These are phyloP conservation scores for Rissa tridactyla DNA, from an alignment of 2,113 vertebrate genomes.

Conservation along the genomic window DNA sequence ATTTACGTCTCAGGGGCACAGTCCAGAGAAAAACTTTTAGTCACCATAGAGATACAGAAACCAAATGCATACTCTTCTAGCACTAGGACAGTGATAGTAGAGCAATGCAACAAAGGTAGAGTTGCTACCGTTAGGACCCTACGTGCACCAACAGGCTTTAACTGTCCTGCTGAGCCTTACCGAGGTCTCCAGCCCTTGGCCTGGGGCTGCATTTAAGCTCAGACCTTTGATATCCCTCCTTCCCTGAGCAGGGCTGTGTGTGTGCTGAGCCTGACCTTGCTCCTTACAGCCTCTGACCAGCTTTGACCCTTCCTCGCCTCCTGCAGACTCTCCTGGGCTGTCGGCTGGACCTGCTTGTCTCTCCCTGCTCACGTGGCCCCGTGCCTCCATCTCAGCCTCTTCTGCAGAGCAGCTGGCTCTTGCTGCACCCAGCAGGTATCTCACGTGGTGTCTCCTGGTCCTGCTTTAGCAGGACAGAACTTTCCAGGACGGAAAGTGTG, in stretches of 20 bases:
- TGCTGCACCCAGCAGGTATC: neutral
- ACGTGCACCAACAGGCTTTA: neutral
- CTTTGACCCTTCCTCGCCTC: neutral
- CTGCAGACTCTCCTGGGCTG: neutral
- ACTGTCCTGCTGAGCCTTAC: neutral
- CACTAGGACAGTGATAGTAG: neutral
- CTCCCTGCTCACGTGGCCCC: no score
- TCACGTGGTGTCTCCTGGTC: neutral
- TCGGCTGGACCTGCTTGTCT: neutral
- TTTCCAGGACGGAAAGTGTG: neutral
- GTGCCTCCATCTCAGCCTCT: neutral
- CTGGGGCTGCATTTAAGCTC: neutral
- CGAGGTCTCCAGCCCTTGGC: neutral
- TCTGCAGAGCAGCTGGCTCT: neutral
- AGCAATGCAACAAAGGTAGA: neutral
- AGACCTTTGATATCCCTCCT: rapidly evolving
- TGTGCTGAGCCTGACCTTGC: neutral
- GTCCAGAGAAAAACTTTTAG: neutral
- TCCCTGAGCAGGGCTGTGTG: no score
- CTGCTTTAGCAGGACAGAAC: neutral
- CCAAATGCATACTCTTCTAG: neutral
- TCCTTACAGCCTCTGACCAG: neutral
- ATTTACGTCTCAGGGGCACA: neutral
- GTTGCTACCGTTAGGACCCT: neutral
- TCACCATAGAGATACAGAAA: neutral